Evolutionary conservation across 2,888 invertebrate genomes (phyloP).

Genomic region (Mimachlamys varia): DNA sequence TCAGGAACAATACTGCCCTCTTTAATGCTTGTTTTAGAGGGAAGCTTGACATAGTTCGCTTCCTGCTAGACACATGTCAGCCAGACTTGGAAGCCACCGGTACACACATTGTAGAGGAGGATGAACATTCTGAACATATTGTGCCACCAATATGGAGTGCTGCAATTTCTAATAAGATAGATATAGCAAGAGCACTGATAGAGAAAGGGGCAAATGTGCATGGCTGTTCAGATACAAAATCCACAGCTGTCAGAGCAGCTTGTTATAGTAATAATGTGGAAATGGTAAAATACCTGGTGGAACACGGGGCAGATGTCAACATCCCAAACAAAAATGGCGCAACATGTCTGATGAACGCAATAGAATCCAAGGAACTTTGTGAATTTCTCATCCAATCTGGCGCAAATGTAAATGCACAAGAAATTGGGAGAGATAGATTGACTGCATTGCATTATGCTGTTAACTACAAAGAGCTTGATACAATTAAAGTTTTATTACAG

Average conservation of each 20-base stretch:
- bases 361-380: constrained; percentile 39
- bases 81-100: constrained; percentile 44
- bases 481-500: constrained; percentile 38
- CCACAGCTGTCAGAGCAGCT: constrained; percentile 43
- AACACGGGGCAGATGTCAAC: constrained; percentile 45
- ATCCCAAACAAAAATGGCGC: constrained; percentile 44
- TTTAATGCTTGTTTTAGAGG: neutral
- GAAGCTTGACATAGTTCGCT: constrained; percentile 39
- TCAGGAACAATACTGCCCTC: neutral
- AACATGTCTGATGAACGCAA: constrained; percentile 49
- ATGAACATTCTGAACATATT: constrained; percentile 32
- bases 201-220: neutral
- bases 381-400: constrained; percentile 44
- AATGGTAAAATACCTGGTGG: constrained; percentile 44
- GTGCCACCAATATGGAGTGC: constrained; percentile 49
- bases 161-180: constrained; percentile 19
- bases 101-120: neutral
- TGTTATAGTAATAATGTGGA: constrained; percentile 42
- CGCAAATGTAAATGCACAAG: constrained; percentile 44
- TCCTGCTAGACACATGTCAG: constrained; percentile 43
- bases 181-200: neutral
- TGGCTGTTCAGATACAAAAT: constrained; percentile 40
- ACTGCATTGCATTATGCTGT: constrained; percentile 50
- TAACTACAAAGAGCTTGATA: constrained; percentile 37
- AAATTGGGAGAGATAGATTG: constrained; percentile 25